Conservation (phyloP, 2,797 vertebrate genomes). For the Myotis myotis region DNA sequence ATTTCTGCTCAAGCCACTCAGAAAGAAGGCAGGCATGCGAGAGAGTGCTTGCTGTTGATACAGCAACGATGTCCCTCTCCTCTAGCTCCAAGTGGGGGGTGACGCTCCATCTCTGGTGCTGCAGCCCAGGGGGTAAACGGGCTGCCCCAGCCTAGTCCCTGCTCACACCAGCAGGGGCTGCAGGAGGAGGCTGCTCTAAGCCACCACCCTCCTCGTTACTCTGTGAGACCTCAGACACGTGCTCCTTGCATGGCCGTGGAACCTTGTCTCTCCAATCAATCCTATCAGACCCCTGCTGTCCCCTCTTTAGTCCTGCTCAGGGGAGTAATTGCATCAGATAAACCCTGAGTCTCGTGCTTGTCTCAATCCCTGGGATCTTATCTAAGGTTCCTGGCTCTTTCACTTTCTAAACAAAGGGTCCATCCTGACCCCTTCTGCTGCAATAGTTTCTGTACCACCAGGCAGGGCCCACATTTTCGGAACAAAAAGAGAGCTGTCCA, state of each 20-base stretch:
- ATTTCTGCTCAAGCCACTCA: background rate
- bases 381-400: background rate
- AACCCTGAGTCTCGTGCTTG: background rate
- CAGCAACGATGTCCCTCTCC: background rate
- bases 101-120: background rate
- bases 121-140: background rate
- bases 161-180: background rate
- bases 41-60: background rate
- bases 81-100: background rate
- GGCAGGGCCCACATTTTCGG: background rate
- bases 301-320: background rate
- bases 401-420: background rate
- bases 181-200: background rate
- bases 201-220: background rate
- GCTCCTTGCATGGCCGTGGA: background rate
- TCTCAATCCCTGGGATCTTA: background rate
- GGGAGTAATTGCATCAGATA: background rate
- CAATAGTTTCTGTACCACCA: background rate
- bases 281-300: background rate
- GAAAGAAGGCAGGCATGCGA: background rate
- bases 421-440: background rate
- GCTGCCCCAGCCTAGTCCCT: background rate
- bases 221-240: background rate
- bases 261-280: no score
- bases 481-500: background rate